A percentile compares a stretch with the other conserved stretches of the same genome.
Conservation (phyloP, 2,797 vertebrate genomes). For the Poecilia velifera region DNA sequence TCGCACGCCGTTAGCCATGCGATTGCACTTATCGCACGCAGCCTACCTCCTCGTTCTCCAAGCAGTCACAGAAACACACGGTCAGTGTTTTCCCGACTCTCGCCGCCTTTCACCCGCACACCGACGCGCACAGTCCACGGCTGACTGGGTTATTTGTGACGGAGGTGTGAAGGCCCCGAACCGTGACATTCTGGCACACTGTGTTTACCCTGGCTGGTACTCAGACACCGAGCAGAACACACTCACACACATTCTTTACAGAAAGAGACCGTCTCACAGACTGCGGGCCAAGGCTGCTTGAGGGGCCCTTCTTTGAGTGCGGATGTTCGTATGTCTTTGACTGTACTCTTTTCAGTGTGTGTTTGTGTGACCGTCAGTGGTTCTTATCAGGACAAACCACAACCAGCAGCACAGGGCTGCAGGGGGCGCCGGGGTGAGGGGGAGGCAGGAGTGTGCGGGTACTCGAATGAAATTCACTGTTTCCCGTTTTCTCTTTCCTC, state of each 20-base stretch:
- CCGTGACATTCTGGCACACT: conserved; percentile 72
- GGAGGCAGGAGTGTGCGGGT: conserved; percentile 32
- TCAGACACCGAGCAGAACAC: conserved; percentile 65
- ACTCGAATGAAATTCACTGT: conserved; percentile 45
- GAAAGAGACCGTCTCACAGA: conserved; percentile 54
- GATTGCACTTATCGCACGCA: conserved; percentile 27
- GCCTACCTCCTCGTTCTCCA: conserved; percentile 41
- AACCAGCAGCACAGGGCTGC: conserved; percentile 62
- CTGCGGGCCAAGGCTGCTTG: conserved; percentile 61
- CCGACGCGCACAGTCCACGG: conserved; percentile 26
- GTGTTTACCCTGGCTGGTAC: conserved; percentile 72
- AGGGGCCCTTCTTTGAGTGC: conserved; percentile 55
- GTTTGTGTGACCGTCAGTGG: conserved; percentile 63
- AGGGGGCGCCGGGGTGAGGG: conserved; percentile 48
- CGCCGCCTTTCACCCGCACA: conserved; percentile 7
- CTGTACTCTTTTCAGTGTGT: conserved; percentile 25
- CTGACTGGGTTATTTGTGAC: conserved; percentile 73
- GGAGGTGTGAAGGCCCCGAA: conserved; percentile 71
- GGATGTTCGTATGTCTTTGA: conserved; percentile 46
- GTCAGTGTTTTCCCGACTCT: conserved; percentile 22
- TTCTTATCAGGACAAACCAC: conserved; percentile 74
- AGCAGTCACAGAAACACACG: conserved; percentile 52
- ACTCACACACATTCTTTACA: conserved; percentile 25
- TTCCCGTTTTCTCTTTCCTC: conserved; percentile 21
- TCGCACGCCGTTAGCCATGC: conserved; percentile 35